These are phyloP conservation scores for Urocyon cinereoargenteus DNA, from an alignment of 2,797 vertebrate species.

Conservation along the genomic window DNA sequence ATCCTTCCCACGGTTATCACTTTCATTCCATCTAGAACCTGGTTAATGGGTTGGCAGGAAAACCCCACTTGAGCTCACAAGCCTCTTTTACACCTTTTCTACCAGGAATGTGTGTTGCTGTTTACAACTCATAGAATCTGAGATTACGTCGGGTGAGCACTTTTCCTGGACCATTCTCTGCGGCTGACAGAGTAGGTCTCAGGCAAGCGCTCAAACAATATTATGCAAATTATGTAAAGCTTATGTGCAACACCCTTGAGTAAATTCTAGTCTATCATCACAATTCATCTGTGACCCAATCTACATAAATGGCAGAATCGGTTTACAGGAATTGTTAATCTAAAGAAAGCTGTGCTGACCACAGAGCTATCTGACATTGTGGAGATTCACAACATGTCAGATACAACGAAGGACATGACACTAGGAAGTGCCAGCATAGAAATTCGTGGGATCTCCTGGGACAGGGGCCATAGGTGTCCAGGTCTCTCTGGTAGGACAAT, in stretches of 20 bases:
- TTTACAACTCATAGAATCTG: too few relatives aligned
- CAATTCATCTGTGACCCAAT: neutral
- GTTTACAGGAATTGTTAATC: neutral
- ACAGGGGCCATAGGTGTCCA: fast-evolving
- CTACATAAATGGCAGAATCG: neutral
- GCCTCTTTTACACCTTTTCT: neutral
- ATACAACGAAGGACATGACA: neutral
- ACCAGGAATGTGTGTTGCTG: neutral
- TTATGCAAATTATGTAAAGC: neutral
- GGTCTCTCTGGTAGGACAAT: neutral
- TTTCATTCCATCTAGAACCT: neutral
- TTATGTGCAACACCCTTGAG: neutral
- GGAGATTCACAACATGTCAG: neutral
- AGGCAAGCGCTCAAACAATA: neutral
- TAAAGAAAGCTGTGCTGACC: neutral
- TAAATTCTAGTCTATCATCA: neutral
- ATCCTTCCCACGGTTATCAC: neutral
- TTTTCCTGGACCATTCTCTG: neutral
- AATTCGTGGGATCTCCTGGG: neutral
- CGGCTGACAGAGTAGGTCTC: neutral
- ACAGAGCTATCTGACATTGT: neutral
- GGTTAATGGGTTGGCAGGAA: neutral
- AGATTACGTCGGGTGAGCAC: fast-evolving
- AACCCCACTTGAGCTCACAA: neutral
- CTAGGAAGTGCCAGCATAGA: neutral